Conservation (phyloP, 2,797 vertebrate genomes). For the Artibeus lituratus region DNA sequence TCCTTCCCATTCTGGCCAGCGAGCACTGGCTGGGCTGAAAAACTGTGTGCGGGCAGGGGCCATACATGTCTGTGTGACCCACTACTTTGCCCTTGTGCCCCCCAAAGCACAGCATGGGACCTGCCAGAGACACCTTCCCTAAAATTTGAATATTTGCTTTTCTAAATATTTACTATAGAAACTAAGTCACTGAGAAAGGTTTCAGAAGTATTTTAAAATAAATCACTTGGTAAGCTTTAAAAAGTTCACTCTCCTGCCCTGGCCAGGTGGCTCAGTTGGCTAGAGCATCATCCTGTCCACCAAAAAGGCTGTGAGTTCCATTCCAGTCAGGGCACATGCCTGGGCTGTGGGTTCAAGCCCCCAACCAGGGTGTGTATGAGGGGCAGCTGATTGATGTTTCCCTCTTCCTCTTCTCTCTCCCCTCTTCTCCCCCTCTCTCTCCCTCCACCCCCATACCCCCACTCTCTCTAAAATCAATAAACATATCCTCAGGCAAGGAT, state of each 20-base stretch:
- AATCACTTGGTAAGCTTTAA: not conserved
- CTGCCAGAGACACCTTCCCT: not conserved
- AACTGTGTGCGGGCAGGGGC: not conserved
- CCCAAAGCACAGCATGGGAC: not conserved
- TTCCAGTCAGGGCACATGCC: not conserved
- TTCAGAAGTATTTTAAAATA: not conserved
- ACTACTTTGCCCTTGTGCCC: not conserved
- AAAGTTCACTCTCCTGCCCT: not conserved
- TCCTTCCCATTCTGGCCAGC: not conserved
- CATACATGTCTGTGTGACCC: not conserved
- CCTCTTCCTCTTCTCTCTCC: too few relatives aligned
- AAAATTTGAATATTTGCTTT: not conserved
- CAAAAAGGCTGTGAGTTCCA: not conserved
- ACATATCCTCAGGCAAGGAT: not conserved
- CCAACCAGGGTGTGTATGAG: not conserved
- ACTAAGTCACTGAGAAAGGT: not conserved
- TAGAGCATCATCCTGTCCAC: not conserved
- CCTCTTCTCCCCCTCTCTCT: too few relatives aligned
- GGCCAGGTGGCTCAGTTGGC: not conserved
- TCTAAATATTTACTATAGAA: slow-evolving; percentile 19
- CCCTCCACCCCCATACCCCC: too few relatives aligned
- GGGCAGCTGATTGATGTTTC: not conserved
- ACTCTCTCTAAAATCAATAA: not conserved
- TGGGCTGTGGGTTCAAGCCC: not conserved
- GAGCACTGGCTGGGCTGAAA: not conserved